Evolutionary conservation across 2,888 invertebrate species (phyloP), one percentile per base, ranked within the genome.

Genomic region (Nyleta sp.): DNA sequence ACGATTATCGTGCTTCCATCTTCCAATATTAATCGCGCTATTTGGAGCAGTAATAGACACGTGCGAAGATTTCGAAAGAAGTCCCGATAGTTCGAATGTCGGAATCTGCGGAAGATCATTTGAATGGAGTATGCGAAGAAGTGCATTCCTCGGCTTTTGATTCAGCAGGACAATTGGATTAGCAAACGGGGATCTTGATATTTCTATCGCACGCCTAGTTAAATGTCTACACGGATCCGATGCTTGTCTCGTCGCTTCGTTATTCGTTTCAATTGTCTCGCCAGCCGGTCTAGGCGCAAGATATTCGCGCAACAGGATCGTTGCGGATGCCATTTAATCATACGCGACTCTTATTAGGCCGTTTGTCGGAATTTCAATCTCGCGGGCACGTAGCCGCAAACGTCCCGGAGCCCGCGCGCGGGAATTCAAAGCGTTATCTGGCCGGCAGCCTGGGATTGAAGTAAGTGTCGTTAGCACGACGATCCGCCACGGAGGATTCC

Each of bases 401-500:
- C 24, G 53, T 60, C 24, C 17, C 20, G 20, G 42, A 22, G n/a
- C 42, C 48, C 35, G 46, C 65, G 35, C 15, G 62, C 60, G 67
- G 57, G 68, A 79, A 75, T 75, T 50, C 79, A 62, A 75, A 75
- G 72, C 62, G 72, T 64, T 72, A 76, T 79, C 79, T 74, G 20
- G 46, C 15, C 46, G 52, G 60, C 42, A 62, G 52, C 31, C 52
- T 59, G 70, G 67, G 71, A 71, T 75, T 79, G 72, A 75, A 75
- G 65, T 62, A 72, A 75, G 72, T 76, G 72, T 79, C 79, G 79
- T 75, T 79, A 75, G 71, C 71, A 72, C 60, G 64, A 60, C 74
- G n/a, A n/a, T n/a, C n/a, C n/a, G n/a, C n/a, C n/a, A n/a, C n/a
- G 53, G 40, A 79, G 67, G 68, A 70, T 76, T 59, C 70, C 79